These are phyloP conservation scores for Helleia helle DNA, from an alignment of 2,888 invertebrate genomes.

Conservation along the genomic window DNA sequence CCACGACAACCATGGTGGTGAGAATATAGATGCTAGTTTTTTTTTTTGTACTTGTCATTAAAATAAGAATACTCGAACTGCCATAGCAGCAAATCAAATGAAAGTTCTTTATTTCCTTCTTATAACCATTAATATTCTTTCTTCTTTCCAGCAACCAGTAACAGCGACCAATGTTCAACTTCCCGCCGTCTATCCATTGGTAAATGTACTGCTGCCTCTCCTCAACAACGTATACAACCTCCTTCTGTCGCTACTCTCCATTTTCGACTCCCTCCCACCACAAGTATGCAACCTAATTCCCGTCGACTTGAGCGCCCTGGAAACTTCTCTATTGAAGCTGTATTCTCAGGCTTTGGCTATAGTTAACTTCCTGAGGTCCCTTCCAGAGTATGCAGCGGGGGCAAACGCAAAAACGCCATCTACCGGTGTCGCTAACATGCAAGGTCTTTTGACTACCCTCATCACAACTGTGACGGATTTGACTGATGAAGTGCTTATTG, in stretches of 20 bases:
- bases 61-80: no score
- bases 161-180: conserved; percentile 46
- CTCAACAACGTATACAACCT: conserved; percentile 66
- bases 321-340: conserved; percentile 52
- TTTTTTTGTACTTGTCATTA: no score
- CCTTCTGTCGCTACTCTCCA: conserved; percentile 54
- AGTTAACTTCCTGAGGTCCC: conserved; percentile 47
- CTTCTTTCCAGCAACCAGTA: conserved; percentile 43
- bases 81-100: no score
- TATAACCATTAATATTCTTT: not conserved
- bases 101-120: no score
- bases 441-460: conserved; percentile 43
- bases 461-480: conserved; percentile 41
- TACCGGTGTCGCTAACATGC: conserved; percentile 35
- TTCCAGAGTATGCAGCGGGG: conserved; percentile 55
- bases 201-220: conserved; percentile 57
- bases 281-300: conserved; percentile 55
- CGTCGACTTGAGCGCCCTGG: conserved; percentile 53
- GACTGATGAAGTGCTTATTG: conserved; percentile 45
- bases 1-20: no score
- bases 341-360: conserved; percentile 63
- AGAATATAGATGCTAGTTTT: no score
- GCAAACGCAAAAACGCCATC: conserved; percentile 50
- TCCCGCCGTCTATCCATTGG: conserved; percentile 60
- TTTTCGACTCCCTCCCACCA: conserved; percentile 59